Evolutionary conservation across 2,888 invertebrate genomes (phyloP).

Genomic region (Ephialtes manifestator): DNA sequence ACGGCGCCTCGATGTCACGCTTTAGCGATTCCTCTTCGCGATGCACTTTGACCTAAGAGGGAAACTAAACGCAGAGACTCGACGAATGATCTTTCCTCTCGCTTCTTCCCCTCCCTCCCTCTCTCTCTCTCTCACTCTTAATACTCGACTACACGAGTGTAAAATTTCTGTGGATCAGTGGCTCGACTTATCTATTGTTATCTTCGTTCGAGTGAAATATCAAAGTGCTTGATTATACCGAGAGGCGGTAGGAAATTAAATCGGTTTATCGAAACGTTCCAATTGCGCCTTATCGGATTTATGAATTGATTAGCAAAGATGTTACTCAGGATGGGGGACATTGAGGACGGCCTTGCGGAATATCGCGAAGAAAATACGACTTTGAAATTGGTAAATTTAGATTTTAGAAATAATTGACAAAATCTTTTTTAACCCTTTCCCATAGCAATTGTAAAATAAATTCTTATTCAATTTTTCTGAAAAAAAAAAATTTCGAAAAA

Average conservation of each 20-base stretch:
- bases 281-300: neutral
- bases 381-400: too few species aligned
- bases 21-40: constrained; percentile 58
- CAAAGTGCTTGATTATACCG: neutral
- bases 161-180: neutral
- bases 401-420: too few species aligned
- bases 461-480: too few species aligned
- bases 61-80: neutral
- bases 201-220: neutral
- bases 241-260: neutral
- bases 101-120: neutral
- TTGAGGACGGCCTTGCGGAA: neutral
- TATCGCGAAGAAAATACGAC: neutral
- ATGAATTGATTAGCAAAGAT: neutral
- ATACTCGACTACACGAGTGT: neutral
- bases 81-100: neutral
- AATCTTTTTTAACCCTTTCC: too few species aligned
- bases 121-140: too few species aligned
- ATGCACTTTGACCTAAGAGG: constrained; percentile 74
- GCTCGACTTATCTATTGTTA: constrained; percentile 4
- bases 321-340: neutral
- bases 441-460: too few species aligned
- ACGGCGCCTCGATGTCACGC: constrained; percentile 69
- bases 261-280: neutral
- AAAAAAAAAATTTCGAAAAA: too few species aligned